phyloP scores from a whole-genome alignment of 2,888 invertebrate genomes.

The Carpatolechia fugitivella region DNA sequence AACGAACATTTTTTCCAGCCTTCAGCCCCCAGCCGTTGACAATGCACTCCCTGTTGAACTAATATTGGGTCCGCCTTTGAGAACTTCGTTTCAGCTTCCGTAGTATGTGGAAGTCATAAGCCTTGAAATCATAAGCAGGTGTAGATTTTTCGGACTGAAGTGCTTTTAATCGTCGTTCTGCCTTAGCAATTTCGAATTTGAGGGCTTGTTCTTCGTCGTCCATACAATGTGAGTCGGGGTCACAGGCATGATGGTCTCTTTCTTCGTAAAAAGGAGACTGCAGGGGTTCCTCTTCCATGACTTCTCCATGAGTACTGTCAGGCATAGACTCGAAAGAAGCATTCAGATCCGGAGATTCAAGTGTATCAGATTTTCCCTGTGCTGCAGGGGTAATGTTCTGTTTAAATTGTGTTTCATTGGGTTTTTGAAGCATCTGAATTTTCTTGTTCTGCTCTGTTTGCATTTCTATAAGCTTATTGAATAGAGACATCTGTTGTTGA shows the following conservation, averaged over 20 bases:
- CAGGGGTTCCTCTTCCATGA: background rate
- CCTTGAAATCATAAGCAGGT: background rate
- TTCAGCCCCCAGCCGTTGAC: background rate
- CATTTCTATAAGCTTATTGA: background rate
- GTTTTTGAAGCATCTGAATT: background rate
- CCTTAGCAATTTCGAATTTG: background rate
- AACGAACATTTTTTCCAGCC: constrained; percentile 12
- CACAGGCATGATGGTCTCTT: background rate
- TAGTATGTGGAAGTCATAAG: constrained; percentile 10
- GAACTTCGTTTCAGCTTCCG: constrained; percentile 1
- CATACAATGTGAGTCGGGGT: background rate
- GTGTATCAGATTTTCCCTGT: no score
- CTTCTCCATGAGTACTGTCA: background rate
- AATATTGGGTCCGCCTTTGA: background rate
- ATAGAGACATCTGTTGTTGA: background rate
- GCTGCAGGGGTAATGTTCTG: no score
- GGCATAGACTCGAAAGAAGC: background rate
- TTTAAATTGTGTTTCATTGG: no score
- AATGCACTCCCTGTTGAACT: background rate
- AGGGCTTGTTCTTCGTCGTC: background rate
- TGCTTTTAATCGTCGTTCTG: background rate
- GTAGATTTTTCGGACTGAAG: background rate
- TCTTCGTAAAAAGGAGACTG: background rate
- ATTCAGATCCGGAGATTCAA: background rate
- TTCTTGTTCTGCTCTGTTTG: constrained; percentile 7